Evolutionary conservation across 2,797 vertebrate species (phyloP), one percentile per base, ranked within the genome.

Genomic region (Sebastes hubbsi): DNA sequence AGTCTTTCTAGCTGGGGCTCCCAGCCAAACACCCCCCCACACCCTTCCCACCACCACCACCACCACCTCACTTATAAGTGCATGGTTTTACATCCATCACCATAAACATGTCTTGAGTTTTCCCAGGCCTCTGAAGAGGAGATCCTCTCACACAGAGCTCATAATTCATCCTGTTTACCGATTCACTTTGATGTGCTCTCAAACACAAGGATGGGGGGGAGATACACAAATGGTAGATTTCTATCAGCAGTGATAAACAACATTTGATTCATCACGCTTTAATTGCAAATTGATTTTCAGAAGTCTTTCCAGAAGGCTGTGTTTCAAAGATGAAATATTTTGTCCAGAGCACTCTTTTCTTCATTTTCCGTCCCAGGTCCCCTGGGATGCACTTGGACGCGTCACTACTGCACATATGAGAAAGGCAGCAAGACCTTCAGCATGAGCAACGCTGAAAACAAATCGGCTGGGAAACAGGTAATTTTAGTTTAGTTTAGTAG

Each of bases 381-480:
- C 1, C 96, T 99, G 84, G 98, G 98, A 62, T 99, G 97, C 94
- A 97, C 97, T 0, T 99, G 98, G 98, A 95, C 95, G 14, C 97
- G 98, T 77, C 98, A 99, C 93, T 99, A 99, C 91, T 99, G 99
- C 91, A 98, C 97, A 0, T 99, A 99, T 0, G 97, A 99, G 81
- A 99, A 99, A 92, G 96, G 96, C 89, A 97, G 95, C 91, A 99
- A 98, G 91, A 97, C 96, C 42, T 99, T 99, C 83, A 96, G 96
- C 38, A 99, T 99, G 98, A 98, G 96, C 86, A 95, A 95, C 94
- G 96, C 96, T n/a, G 98, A 99, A 91, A 95, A 95, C 85, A 99
- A 99, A 86, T 97, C 97, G 54, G 93, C 96, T 52, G 96, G 96
- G 72, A 99, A 99, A 94, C 97, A 98, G 97, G 99, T 99, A 92